Conservation (phyloP, 2,113 vertebrate species). For the Nerophis ophidion region DNA sequence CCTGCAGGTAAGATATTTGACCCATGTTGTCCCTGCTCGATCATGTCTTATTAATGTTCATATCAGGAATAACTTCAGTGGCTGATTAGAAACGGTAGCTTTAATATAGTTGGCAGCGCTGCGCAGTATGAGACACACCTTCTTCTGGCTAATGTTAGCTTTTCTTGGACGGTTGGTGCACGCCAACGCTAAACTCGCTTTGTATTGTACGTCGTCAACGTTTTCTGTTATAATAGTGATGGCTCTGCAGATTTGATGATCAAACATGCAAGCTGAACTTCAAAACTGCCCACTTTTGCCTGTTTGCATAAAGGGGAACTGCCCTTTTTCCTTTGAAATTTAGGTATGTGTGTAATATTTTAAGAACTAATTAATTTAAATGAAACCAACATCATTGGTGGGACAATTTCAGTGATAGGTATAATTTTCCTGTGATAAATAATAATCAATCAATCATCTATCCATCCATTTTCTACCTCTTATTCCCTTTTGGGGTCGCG, state of each 20-base stretch:
- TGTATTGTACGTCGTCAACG: background rate
- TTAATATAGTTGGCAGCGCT: slow-evolving; percentile 43
- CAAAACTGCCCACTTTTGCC: slow-evolving; percentile 17
- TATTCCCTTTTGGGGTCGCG: too few relatives aligned
- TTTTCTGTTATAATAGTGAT: background rate
- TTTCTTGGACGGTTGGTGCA: slow-evolving; percentile 3
- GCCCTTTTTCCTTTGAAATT: too few relatives aligned
- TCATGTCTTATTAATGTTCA: too few relatives aligned
- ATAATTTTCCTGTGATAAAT: too few relatives aligned
- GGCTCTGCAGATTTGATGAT: background rate
- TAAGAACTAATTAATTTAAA: too few relatives aligned
- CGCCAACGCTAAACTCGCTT: background rate
- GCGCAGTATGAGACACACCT: slow-evolving; percentile 64
- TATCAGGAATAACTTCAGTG: background rate
- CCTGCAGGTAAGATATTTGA: slow-evolving; percentile 77
- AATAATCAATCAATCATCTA: too few relatives aligned
- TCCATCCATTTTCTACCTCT: too few relatives aligned
- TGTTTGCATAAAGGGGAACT: too few relatives aligned
- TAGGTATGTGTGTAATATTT: too few relatives aligned
- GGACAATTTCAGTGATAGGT: too few relatives aligned
- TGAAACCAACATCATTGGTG: too few relatives aligned
- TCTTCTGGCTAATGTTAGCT: slow-evolving; percentile 59
- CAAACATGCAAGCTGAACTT: background rate
- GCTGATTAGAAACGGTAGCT: slow-evolving; percentile 31
- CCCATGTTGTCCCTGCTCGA: too few relatives aligned